Conservation (phyloP, 2,888 invertebrate genomes). For the Amphipoea lucens region DNA sequence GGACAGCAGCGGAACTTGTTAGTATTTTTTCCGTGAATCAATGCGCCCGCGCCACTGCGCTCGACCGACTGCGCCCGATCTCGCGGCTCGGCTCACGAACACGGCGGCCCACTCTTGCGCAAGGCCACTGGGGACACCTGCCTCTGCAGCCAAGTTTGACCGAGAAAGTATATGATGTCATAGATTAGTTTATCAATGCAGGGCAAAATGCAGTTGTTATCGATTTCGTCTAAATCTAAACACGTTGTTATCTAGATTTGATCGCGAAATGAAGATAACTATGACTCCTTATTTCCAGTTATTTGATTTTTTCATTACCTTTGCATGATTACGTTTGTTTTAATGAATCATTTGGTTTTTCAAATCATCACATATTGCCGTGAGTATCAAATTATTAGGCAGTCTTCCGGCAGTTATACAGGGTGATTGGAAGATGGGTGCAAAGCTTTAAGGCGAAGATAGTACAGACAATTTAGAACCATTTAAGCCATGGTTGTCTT, state of each 20-base stretch:
- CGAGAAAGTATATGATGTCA: slow-evolving; percentile 82
- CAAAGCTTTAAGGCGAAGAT: no score
- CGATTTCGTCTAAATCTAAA: slow-evolving; percentile 14
- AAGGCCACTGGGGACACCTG: slow-evolving; percentile 78
- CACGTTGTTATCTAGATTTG: slow-evolving; percentile 26
- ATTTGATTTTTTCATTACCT: slow-evolving; percentile 15
- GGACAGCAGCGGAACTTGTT: slow-evolving; percentile 24
- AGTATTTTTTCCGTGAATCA: slow-evolving; percentile 51
- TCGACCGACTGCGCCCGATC: slow-evolving; percentile 68
- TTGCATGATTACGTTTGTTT: slow-evolving; percentile 22
- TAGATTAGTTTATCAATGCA: slow-evolving; percentile 72
- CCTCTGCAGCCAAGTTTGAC: slow-evolving; percentile 71
- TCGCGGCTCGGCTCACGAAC: slow-evolving; percentile 51
- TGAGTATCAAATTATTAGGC: slow-evolving; percentile 1
- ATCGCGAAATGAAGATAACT: slow-evolving; percentile 28
- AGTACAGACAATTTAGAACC: no score
- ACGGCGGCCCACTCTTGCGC: slow-evolving; percentile 76
- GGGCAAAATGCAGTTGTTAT: slow-evolving; percentile 54
- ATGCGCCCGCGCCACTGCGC: slow-evolving; percentile 72
- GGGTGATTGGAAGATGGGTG: no score
- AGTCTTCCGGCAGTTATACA: no score
- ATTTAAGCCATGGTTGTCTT: no score
- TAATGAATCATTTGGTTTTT: slow-evolving; percentile 25
- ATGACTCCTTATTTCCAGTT: slow-evolving; percentile 24
- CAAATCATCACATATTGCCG: slow-evolving; percentile 35